Conservation (phyloP, 2,888 invertebrate species). For the Conops quadrifasciatus region DNA sequence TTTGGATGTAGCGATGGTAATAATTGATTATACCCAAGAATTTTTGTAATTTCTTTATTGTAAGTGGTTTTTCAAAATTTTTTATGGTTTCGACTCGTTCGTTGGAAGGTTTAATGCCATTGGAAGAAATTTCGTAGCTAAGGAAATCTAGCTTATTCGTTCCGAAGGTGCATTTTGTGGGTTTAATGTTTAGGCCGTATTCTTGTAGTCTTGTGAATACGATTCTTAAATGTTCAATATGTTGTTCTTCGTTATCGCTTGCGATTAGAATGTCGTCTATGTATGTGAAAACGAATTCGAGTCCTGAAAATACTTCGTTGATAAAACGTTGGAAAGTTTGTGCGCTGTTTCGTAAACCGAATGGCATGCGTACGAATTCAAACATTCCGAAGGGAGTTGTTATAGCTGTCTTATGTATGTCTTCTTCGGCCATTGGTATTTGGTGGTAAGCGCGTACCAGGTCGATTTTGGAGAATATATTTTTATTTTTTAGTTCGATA, state of each 20-base stretch:
- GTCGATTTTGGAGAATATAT: too few relatives aligned
- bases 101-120: not conserved
- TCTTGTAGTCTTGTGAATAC: not conserved
- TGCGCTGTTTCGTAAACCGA: not conserved
- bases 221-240: not conserved
- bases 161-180: not conserved
- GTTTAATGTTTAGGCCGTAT: not conserved
- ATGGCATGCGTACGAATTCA: constrained; percentile 13
- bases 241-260: constrained; percentile 3
- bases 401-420: not conserved
- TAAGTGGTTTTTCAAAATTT: not conserved
- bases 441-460: not conserved
- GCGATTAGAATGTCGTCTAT: constrained; percentile 14
- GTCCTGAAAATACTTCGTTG: constrained; percentile 5
- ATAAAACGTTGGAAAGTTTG: constrained; percentile 25
- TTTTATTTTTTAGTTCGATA: not conserved
- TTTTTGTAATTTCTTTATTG: constrained; percentile 1
- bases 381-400: constrained; percentile 14
- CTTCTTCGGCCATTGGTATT: constrained; percentile 5
- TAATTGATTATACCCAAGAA: constrained; percentile 7
- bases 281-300: constrained; percentile 6
- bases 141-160: not conserved
- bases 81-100: not conserved
- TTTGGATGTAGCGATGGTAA: constrained; percentile 7
- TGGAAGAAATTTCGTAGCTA: not conserved